These are phyloP conservation scores for Pyxicephalus adspersus DNA, from an alignment of 2,113 vertebrate genomes.

Conservation along the genomic window DNA sequence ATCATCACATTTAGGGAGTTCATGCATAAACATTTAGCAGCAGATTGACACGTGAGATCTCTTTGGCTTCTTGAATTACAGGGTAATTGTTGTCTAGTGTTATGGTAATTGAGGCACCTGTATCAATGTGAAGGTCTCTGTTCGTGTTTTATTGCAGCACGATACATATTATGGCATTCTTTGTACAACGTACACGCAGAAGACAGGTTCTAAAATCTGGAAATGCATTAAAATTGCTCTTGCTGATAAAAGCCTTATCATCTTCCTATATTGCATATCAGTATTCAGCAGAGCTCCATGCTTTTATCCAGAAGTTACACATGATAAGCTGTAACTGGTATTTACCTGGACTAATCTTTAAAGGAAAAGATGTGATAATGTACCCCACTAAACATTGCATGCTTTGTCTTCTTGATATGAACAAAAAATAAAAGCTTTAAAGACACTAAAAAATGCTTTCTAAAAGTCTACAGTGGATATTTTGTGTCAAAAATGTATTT, in stretches of 20 bases:
- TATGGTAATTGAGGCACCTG: constrained; percentile 34
- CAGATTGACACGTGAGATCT: constrained; percentile 28
- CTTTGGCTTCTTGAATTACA: constrained; percentile 8
- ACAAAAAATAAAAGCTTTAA: not conserved
- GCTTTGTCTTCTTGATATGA: constrained; percentile 11
- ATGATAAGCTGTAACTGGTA: constrained; percentile 5
- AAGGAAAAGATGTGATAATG: constrained; percentile 21
- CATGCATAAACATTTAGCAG: constrained; percentile 12
- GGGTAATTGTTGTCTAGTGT: constrained; percentile 28
- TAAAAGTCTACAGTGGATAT: not conserved
- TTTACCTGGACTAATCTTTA: constrained; percentile 45
- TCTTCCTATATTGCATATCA: constrained; percentile 32
- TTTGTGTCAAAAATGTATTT: not conserved
- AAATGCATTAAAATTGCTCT: constrained; percentile 20
- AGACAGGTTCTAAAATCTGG: constrained; percentile 15
- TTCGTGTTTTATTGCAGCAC: not conserved
- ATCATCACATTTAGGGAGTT: not conserved
- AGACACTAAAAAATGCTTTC: not conserved
- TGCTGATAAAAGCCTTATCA: constrained; percentile 42
- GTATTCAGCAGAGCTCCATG: constrained; percentile 25
- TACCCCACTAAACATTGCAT: not conserved
- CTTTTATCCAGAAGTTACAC: constrained; percentile 32
- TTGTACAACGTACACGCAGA: not conserved
- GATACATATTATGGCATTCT: not conserved
- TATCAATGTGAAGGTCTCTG: constrained; percentile 14